These are phyloP conservation scores for Minunthozetes semirufus DNA, from an alignment of 2,888 invertebrate genomes.

Conservation along the genomic window DNA sequence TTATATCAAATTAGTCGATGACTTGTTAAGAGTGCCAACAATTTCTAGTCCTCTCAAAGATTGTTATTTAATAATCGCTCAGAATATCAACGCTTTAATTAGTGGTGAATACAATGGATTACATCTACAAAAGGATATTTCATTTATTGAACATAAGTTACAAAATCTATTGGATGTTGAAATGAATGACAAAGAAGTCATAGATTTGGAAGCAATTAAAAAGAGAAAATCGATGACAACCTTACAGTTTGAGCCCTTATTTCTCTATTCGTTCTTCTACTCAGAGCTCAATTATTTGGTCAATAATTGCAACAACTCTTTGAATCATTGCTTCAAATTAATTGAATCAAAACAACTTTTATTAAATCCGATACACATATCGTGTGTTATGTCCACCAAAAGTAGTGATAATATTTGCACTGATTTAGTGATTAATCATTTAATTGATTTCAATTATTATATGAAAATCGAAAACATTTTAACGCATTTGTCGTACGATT, in stretches of 20 bases:
- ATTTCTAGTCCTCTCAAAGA: neutral
- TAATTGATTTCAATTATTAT: slow-evolving; percentile 8
- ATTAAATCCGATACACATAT: slow-evolving; percentile 7
- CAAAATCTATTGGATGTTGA: neutral
- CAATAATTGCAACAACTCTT: neutral
- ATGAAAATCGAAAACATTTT: slow-evolving; percentile 7
- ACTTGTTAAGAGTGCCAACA: neutral
- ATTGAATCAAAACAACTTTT: neutral
- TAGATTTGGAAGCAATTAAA: slow-evolving; percentile 3
- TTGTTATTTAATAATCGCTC: neutral
- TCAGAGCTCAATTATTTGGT: neutral
- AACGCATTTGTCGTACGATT: neutral
- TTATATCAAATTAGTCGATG: neutral
- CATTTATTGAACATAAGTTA: neutral
- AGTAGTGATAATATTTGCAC: neutral
- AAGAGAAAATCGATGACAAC: neutral
- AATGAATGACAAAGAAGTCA: neutral
- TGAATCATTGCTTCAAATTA: neutral
- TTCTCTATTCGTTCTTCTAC: neutral
- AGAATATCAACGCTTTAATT: neutral
- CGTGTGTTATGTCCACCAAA: neutral
- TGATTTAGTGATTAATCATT: slow-evolving; percentile 1
- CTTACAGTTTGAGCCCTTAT: neutral
- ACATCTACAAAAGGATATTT: slow-evolving; percentile 5
- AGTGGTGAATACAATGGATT: neutral